A percentile compares a stretch with the other conserved stretches of the same genome.
Conservation (phyloP, 2,797 vertebrate genomes). For the Lycodopsis pacificus region DNA sequence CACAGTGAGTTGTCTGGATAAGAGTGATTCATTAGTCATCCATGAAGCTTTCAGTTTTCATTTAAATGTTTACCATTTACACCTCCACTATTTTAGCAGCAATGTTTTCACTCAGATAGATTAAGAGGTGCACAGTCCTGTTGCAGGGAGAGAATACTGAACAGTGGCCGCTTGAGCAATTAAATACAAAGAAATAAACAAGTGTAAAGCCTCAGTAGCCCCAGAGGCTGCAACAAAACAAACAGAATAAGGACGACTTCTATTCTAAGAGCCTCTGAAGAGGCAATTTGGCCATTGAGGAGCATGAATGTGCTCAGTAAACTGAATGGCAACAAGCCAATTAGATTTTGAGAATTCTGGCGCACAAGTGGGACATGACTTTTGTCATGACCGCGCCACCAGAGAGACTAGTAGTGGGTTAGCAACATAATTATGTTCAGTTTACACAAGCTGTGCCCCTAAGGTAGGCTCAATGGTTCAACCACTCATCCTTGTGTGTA, state of each 20-base stretch:
- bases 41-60: background rate
- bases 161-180: background rate
- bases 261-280: background rate
- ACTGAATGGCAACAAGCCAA: background rate
- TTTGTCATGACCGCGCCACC: background rate
- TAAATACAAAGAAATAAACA: constrained; percentile 5
- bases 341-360: background rate
- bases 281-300: background rate
- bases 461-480: background rate
- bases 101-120: background rate
- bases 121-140: background rate
- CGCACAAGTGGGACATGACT: too few relatives aligned
- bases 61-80: constrained; percentile 13
- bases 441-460: background rate
- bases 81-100: background rate
- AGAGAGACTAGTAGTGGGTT: background rate
- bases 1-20: background rate
- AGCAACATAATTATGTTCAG: background rate
- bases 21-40: constrained; percentile 9
- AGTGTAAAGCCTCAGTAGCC: background rate
- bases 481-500: background rate
- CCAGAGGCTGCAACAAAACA: constrained; percentile 5
- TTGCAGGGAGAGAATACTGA: background rate
- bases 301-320: background rate
- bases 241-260: background rate